A percentile compares a stretch with the other conserved stretches of the same genome.
Conservation (phyloP, 92 coral and sea anemone species). For the Palythoa caribaeorum region DNA sequence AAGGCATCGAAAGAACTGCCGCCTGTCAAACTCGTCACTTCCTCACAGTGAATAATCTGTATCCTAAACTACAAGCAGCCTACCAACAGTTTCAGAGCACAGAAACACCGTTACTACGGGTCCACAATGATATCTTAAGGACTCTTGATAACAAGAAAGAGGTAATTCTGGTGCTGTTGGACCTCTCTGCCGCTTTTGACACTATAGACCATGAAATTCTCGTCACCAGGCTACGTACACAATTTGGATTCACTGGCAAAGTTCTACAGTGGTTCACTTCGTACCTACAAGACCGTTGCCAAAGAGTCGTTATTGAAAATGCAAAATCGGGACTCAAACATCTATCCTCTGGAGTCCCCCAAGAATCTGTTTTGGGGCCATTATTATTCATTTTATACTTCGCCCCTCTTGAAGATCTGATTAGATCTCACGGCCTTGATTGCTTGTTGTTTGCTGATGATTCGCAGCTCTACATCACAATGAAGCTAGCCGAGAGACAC, state of each 20-base stretch:
- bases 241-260: slow-evolving; percentile 5
- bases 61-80: slow-evolving; percentile 14
- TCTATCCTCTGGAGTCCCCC: slow-evolving; percentile 5
- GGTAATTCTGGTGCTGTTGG: slow-evolving; percentile 3
- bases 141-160: neutral
- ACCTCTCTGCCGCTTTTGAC: neutral
- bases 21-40: slow-evolving; percentile 12
- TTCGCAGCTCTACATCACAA: neutral
- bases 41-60: neutral
- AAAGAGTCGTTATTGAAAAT: neutral
- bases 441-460: slow-evolving; percentile 1
- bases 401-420: neutral
- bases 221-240: neutral
- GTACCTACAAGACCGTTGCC: neutral
- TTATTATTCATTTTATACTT: slow-evolving; percentile 12
- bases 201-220: neutral
- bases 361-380: neutral
- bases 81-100: slow-evolving; percentile 19
- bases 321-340: slow-evolving; percentile 1
- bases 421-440: slow-evolving; percentile 8
- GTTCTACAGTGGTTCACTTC: slow-evolving; percentile 20
- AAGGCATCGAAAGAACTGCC: neutral
- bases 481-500: neutral
- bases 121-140: neutral
- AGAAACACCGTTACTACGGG: neutral